Base-by-base conservation (phyloP, 2,113 vertebrate genomes). In the Uria aalge region DNA sequence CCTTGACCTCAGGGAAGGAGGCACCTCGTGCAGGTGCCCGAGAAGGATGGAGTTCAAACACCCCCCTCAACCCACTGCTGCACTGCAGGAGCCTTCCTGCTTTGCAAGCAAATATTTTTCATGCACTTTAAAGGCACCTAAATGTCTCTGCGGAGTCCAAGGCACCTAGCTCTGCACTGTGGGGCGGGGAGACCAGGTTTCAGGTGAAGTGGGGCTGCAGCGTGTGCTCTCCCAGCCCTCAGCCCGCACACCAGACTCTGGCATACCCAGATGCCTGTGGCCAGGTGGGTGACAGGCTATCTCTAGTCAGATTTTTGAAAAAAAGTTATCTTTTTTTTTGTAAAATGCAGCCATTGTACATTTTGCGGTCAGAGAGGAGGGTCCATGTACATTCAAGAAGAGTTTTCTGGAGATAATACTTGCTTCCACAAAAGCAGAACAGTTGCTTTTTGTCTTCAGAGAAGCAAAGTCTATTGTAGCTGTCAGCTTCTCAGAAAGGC, bases 391-490 rank as follows among this genome's bases (percentile, higher is more conserved):
- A 96, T 80, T 88, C 85, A 92, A 92, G 92, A 93, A 84, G 82
- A 81, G 68, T 56, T 72, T 95, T 72, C 69, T 72, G 30, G 64
- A 89, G 85, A 91, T 90, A 95, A 82, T 48, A 64, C 48, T 75
- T 75, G 23, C 40, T 94, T 75, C 72, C 62, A 94, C 86, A 78
- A 84, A 72, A 89, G 48, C 60, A 87, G 73, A 96, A 96, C 76
- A 94, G 83, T 93, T 87, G 80, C 57, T 94, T 94, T 95, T 92
- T 96, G 92, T 96, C 64, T 90, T 86, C 76, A 73, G 43, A 92
- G n/a, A 88, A 88, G 30, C 4, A 1, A 84, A 84, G 52, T 41
- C 86, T 81, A n/a, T 87, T 94, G 80, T 86, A 60, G 53, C 40
- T 89, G 27, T 78, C 68, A 89, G 43, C 53, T 78, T 88, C 74